Percentiles rank a stretch among this genome's conserved stretches.
Evolutionary conservation across 2,888 invertebrate species (phyloP).

Genomic region (Zootermopsis nevadensis): DNA sequence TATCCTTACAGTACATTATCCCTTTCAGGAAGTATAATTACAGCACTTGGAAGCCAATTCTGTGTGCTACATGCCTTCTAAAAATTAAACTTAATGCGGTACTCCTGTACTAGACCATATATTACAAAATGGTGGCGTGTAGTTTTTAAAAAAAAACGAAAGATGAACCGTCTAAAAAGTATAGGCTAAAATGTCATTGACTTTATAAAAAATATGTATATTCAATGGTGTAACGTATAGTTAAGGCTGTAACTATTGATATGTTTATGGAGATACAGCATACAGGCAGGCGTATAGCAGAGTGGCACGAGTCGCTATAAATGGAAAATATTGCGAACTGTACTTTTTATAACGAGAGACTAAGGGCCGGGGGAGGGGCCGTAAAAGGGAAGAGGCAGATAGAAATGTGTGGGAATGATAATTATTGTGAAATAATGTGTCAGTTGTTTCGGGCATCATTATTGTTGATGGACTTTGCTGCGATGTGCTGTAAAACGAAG

Average conservation of each 20-base stretch:
- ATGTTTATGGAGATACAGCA: conserved; percentile 47
- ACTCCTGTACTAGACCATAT: conserved; percentile 40
- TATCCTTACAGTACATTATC: background rate
- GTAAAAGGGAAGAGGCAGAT: conserved; percentile 19
- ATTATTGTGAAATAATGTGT: conserved; percentile 49
- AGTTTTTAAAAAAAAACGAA: conserved; percentile 40
- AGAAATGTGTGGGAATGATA: conserved; percentile 44
- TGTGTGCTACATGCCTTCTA: background rate
- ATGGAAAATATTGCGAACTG: conserved; percentile 47
- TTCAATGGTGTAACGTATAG: conserved; percentile 44
- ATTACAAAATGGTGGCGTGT: conserved; percentile 42
- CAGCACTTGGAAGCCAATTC: background rate
- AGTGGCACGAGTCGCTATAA: conserved; percentile 42
- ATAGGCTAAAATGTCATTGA: conserved; percentile 39
- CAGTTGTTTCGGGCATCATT: conserved; percentile 41
- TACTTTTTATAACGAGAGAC: conserved; percentile 33
- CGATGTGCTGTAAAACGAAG: background rate
- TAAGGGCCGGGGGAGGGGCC: background rate
- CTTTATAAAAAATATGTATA: conserved; percentile 43
- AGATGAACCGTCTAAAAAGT: conserved; percentile 40
- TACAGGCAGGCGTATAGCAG: conserved; percentile 33
- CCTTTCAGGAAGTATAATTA: background rate
- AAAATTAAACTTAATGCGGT: conserved; percentile 46
- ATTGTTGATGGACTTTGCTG: conserved; percentile 43
- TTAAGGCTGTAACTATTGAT: conserved; percentile 48